Conservation (phyloP, 2,888 invertebrate genomes). For the Salticus scenicus region DNA sequence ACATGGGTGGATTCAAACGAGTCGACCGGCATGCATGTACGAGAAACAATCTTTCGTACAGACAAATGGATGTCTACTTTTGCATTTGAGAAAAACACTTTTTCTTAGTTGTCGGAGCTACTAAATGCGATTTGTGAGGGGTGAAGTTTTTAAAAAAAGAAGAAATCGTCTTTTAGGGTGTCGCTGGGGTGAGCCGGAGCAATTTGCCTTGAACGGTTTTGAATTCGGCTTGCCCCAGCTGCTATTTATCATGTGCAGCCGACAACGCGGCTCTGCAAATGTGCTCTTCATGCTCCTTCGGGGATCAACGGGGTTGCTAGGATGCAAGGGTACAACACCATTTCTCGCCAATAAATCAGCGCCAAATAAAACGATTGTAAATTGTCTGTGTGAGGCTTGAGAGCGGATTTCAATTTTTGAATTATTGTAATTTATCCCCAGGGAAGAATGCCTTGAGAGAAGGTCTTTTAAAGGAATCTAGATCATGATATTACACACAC, state of each 20-base stretch:
- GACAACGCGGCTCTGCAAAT: slow-evolving; percentile 41
- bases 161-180: slow-evolving; percentile 55
- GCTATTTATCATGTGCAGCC: slow-evolving; percentile 66
- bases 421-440: no score
- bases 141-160: no score
- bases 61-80: slow-evolving; percentile 37
- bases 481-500: no score
- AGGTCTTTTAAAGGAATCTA: no score
- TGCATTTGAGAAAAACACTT: neutral
- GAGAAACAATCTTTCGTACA: slow-evolving; percentile 55
- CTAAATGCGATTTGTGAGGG: slow-evolving; percentile 23
- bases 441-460: no score
- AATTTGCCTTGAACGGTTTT: slow-evolving; percentile 69
- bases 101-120: neutral
- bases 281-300: slow-evolving; percentile 60
- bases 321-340: neutral
- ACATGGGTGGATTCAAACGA: neutral
- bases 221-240: slow-evolving; percentile 61
- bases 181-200: slow-evolving; percentile 58
- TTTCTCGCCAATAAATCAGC: neutral
- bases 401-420: no score
- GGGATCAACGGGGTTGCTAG: slow-evolving; percentile 58
- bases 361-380: neutral
- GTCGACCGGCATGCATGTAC: neutral
- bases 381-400: no score